Evolutionary conservation across 2,113 vertebrate species (phyloP), one percentile per base, ranked within the genome.

Genomic region (Bombycilla garrulus): DNA sequence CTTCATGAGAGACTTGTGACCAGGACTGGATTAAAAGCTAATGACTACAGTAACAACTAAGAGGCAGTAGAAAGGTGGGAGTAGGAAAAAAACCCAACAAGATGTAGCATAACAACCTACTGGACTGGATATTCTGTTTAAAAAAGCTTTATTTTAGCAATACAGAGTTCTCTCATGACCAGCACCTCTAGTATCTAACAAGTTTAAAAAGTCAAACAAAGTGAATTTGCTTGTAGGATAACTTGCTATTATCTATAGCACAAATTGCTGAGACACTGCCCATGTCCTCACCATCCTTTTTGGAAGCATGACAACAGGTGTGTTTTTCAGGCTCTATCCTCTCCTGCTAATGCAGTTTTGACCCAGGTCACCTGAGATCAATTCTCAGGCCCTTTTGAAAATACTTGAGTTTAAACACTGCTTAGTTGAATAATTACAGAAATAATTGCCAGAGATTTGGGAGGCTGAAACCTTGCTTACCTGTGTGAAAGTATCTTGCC

Each of bases 21-120:
- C 53, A 51, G 23, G 40, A 33, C 10, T 77, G 33, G 45, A 45
- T 33, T 78, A 86, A n/a, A 24, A 81, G 11, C 29, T 29, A 31
- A 35, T 53, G 33, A 9, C 6, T 66, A 18, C 44, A 72, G 33
- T 83, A 58, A 40, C n/a, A 58, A 44, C 17, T 64, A 64, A 65
- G 40, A 48, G n/a, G 21, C 22, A 50, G 28, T 53, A 76, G 54
- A 67, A 67, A 23, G 48, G 47, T 40, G 14, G 11, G 29, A 67
- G 47, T 4, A 35, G 24, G 40, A 18, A 64, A 56, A 71, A 85
- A 3, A 0, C 2, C 2, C 11, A 36, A 4, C 0, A 0, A 80
- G 40, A 47, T 17, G 20, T n/a, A 53, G 33, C 19, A 7, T 66
- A 71, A 35, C n/a, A 57, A 47, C 26, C 12, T 40, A 65, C 9